Evolutionary conservation across 1,140 invertebrate species (phyloP), one percentile per base, ranked within the genome.

Genomic region (Anthonomus grandis): DNA sequence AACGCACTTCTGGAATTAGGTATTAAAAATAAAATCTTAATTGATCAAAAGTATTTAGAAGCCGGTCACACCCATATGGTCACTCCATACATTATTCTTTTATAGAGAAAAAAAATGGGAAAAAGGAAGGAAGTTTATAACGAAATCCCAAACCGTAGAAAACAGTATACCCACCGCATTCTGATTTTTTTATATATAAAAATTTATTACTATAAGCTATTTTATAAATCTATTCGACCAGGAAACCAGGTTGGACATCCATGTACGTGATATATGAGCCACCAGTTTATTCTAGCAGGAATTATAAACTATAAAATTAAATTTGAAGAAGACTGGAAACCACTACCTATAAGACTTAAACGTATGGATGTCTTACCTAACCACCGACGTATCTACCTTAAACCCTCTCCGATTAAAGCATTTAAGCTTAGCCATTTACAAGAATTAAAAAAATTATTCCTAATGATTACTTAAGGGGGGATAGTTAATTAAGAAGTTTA

Each of bases 41-140:
- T 52, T 52, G 45, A 38, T 5, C 50, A 52, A 52, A 52, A 42
- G 22, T 52, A 52, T 25, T 18, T 52, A n/a, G 50, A 52, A 22
- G 50, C 42, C n/a, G 50, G 38, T 8, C 50, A 42, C 1, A 52
- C 50, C 17, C 50, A 41, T 5, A 52, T 52, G 50, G 50, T n/a
- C n/a, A n/a, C n/a, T n/a, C n/a, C n/a, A n/a, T n/a, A n/a, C n/a
- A n/a, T n/a, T n/a, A n/a, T n/a, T n/a, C n/a, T n/a, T n/a, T n/a
- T n/a, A n/a, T n/a, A n/a, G n/a, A n/a, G n/a, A n/a, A n/a, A n/a
- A n/a, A n/a, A n/a, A n/a, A n/a, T n/a, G n/a, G n/a, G n/a, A n/a
- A n/a, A n/a, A n/a, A n/a, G n/a, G n/a, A n/a, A n/a, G n/a, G n/a
- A n/a, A n/a, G n/a, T n/a, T n/a, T n/a, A n/a, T n/a, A 15, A 38